phyloP scores from a whole-genome alignment of 2,113 vertebrate genomes.

The Emydura subglobosa region DNA sequence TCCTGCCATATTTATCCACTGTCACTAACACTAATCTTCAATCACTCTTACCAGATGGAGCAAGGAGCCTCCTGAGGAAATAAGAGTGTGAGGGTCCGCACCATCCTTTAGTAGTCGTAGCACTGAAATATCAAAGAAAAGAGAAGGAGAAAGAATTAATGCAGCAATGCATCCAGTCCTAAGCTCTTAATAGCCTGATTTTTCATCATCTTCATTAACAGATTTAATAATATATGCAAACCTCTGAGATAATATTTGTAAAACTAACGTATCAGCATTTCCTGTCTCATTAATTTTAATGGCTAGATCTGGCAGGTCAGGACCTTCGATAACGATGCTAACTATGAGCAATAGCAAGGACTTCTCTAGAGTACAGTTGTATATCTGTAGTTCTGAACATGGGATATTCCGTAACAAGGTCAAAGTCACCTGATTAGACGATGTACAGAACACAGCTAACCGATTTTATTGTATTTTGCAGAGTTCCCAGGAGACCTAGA shows the following conservation, averaged over 20 bases:
- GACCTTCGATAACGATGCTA: conserved; percentile 27
- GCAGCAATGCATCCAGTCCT: neutral
- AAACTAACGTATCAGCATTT: conserved; percentile 15
- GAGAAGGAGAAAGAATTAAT: conserved; percentile 46
- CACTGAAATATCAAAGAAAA: conserved; percentile 82
- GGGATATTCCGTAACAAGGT: neutral
- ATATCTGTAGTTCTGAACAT: neutral
- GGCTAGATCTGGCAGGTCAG: conserved; percentile 17
- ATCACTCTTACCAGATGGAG: conserved; percentile 92
- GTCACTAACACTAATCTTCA: conserved; percentile 16
- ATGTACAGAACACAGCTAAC: conserved; percentile 3
- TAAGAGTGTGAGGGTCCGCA: conserved; percentile 81
- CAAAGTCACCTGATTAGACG: neutral
- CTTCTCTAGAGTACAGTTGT: neutral
- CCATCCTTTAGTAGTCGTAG: conserved; percentile 91
- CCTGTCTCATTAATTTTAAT: conserved; percentile 31
- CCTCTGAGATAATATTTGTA: neutral
- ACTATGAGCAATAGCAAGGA: conserved; percentile 15
- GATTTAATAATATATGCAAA: conserved; percentile 13
- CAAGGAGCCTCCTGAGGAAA: conserved; percentile 90
- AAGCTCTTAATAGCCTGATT: conserved; percentile 11
- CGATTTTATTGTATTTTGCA: neutral
- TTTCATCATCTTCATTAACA: neutral
- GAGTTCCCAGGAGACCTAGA: neutral
- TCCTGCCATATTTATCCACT: neutral